Evolutionary conservation across 2,113 vertebrate species (phyloP), one percentile per base, ranked within the genome.

Genomic region (Raja brachyura): DNA sequence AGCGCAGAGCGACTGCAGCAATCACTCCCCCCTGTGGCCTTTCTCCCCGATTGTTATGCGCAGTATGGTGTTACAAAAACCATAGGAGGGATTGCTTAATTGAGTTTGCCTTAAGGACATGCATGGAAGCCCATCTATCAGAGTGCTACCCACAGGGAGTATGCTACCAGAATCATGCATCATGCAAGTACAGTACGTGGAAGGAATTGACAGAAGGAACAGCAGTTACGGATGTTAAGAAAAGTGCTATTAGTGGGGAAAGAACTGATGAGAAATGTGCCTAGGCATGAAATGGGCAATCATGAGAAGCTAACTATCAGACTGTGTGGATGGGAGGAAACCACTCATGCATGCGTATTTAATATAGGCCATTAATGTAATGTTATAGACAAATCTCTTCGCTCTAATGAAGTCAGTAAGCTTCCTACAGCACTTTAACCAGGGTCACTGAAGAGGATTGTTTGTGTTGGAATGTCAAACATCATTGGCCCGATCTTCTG

Each of bases 31-130:
- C 59, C 13, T 88, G 83, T 63, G 56, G 28, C 25, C 61, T 66
- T 61, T 88, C 61, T 88, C 70, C 59, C 28, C 59, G 31, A n/a
- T 88, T 88, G 83, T 88, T 88, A 88, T 66, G 83, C 1, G 11
- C 1, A 16, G 14, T 13, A 66, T 66, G 83, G 61, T 31, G 31
- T 11, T 63, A 31, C 61, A 88, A 88, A 63, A 88, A 88, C 83
- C 25, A 16, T 63, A 63, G 83, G 59, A 88, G 83, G 59, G 59
- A 18, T 88, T 88, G 83, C 14, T 61, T 88, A 88, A 88, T 88
- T 88, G 83, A 88, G 83, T 88, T 88, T 88, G 83, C 59, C 59
- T 63, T 63, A 88, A 63, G 83, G 83, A 88, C 83, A 88, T 88
- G 59, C 59, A 66, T 63, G 83, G 59, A 88, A 88, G 31, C 13